Base-by-base conservation (phyloP, 2,888 invertebrate species). In the Altica lythri region DNA sequence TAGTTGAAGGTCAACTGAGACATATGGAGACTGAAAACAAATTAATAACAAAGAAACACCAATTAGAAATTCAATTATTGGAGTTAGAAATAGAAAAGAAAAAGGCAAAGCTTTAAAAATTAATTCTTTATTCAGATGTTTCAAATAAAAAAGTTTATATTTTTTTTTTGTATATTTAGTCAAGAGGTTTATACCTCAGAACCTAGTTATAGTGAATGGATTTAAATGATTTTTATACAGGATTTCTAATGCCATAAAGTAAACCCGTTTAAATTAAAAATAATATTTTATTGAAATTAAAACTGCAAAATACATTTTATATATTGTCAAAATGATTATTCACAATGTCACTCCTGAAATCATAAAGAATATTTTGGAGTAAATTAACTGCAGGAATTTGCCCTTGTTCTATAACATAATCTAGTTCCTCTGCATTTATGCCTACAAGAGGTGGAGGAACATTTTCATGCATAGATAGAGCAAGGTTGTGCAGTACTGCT, bases 401-500 rank as follows among this genome's bases (percentile, higher is more conserved):
- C 22, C 34, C 18, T 18, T 48, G 32, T 14, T 53, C 35, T 8
- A 47, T 30, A 8, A 49, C 18, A 43, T 48, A 53, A 40, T 47
- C 19, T 8, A 49, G 22, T 34, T 42, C 53, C 13, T 16, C 47
- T 14, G 32, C 8, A 42, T 40, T 46, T 27, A 49, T 29, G 34
- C 38, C 30, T n/a, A 29, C 47, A 13, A 34, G 48, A 22, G 34
- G 14, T 22, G 40, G 53, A 4, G 47, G 48, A n/a, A 27, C 34
- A 37, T 19, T 18, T 13, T 50, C 42, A 18, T 46, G 25, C 47
- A 53, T 47, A 12, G 30, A 12, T 12, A n/a, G 22, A 18, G 47
- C 40, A 25, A 53, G 49, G 48, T 47, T 49, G 30, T 53, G 32
- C 19, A 53, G 25, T 13, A 53, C 42, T 8, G 48, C 53, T 25